Conservation (phyloP, 2,797 vertebrate species). For the Columba guinea region DNA sequence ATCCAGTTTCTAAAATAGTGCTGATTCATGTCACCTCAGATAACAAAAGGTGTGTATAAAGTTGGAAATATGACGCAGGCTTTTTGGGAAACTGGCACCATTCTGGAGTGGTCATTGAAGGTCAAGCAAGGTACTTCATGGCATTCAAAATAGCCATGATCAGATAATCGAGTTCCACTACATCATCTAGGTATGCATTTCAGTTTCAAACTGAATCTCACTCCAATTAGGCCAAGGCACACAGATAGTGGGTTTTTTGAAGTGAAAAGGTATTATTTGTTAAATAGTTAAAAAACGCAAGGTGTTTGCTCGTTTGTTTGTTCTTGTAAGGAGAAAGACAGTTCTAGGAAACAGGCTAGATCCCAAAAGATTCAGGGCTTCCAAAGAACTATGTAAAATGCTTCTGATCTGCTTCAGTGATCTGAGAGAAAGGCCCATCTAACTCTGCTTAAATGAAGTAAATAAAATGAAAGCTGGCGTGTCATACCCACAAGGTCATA, state of each 20-base stretch:
- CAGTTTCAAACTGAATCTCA: not conserved
- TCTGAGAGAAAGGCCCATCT: not conserved
- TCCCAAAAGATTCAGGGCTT: not conserved
- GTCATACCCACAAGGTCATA: not conserved
- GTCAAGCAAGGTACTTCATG: not conserved
- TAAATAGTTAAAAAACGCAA: not conserved
- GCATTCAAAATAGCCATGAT: not conserved
- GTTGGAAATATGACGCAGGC: not conserved
- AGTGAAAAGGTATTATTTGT: not conserved
- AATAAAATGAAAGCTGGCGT: not conserved
- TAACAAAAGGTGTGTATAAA: not conserved
- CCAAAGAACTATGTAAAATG: not conserved
- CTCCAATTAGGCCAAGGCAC: not conserved
- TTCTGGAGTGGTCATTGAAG: not conserved
- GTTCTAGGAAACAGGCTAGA: not conserved
- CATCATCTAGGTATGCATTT: not conserved
- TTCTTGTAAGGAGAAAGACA: not conserved
- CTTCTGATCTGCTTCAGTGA: not conserved
- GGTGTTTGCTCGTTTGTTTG: not conserved
- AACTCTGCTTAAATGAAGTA: not conserved
- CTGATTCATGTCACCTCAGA: not conserved
- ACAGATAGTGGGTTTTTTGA: not conserved
- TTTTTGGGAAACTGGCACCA: not conserved
- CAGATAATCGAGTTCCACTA: not conserved
- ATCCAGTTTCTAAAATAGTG: not conserved